phyloP scores from a whole-genome alignment of 2,888 invertebrate genomes.

The Drosophila subsilvestris region DNA sequence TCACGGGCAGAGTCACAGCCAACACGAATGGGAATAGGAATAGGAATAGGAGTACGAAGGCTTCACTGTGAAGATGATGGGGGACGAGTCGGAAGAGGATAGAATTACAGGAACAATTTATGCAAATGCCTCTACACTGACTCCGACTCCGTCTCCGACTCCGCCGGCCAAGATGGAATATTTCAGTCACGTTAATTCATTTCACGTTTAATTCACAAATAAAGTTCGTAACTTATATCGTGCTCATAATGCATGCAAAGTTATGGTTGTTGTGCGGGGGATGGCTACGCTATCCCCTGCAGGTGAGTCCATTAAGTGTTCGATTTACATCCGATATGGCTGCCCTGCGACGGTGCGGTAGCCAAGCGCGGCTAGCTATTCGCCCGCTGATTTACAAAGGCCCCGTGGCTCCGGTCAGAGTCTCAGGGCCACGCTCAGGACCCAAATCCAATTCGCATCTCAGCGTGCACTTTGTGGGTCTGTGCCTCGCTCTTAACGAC shows the following conservation, averaged over 20 bases:
- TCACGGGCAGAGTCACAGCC: no score
- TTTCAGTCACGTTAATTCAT: conserved; percentile 81
- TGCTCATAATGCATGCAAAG: conserved; percentile 72
- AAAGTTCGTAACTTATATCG: conserved; percentile 80
- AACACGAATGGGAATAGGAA: no score
- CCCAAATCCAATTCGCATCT: conserved; percentile 15
- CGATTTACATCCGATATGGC: conserved; percentile 66
- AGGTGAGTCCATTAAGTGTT: conserved; percentile 71
- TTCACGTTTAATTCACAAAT: conserved; percentile 75
- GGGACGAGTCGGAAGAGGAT: neutral
- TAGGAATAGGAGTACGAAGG: neutral
- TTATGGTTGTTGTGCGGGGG: conserved; percentile 48
- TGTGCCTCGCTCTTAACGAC: conserved; percentile 44
- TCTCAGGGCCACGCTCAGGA: neutral
- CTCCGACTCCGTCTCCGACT: conserved; percentile 5
- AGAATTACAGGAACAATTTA: conserved; percentile 51
- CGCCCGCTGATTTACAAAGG: conserved; percentile 52
- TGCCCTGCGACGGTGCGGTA: conserved; percentile 33
- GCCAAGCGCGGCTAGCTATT: conserved; percentile 20
- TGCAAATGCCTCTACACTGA: conserved; percentile 58
- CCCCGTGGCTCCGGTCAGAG: conserved; percentile 10
- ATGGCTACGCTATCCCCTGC: conserved; percentile 16
- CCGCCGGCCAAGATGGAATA: conserved; percentile 65
- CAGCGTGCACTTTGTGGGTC: conserved; percentile 43
- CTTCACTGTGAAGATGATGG: neutral